These are phyloP conservation scores for Trichonephila clavipes DNA, from an alignment of 1,140 invertebrate species.

Conservation along the genomic window DNA sequence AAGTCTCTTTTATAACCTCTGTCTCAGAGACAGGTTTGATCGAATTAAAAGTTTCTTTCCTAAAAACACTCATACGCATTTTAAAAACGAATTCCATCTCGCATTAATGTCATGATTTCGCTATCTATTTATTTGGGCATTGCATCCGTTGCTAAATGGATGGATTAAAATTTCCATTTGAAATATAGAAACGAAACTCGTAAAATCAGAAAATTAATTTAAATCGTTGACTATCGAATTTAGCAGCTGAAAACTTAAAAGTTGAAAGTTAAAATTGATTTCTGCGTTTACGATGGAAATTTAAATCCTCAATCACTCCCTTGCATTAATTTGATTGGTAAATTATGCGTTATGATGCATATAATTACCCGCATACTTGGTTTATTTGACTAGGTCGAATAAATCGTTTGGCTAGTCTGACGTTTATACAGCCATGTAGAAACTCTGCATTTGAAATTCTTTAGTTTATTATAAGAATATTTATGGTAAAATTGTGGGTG, in stretches of 20 bases:
- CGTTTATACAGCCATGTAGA: not conserved
- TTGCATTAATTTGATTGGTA: slow-evolving; percentile 44
- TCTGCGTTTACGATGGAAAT: not conserved
- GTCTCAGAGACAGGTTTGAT: too few species aligned
- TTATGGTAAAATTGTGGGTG: not conserved
- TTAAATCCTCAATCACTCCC: slow-evolving; percentile 28
- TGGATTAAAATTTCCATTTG: not conserved
- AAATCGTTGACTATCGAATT: not conserved
- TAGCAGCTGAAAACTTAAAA: not conserved
- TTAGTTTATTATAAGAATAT: not conserved
- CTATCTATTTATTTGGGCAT: too few species aligned
- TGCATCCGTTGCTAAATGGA: not conserved
- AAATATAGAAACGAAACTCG: not conserved
- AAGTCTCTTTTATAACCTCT: too few species aligned
- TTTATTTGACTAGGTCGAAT: slow-evolving; percentile 39
- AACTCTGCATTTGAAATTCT: not conserved
- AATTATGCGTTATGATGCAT: slow-evolving; percentile 26
- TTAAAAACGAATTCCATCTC: too few species aligned
- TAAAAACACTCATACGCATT: too few species aligned
- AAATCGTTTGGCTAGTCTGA: not conserved
- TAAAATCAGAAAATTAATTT: not conserved
- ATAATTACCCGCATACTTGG: slow-evolving; percentile 44
- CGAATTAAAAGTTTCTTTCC: too few species aligned
- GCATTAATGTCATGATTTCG: too few species aligned
- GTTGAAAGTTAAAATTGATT: slow-evolving; percentile 18